Base-by-base conservation (phyloP, 2,797 vertebrate genomes). In the Myioborus miniatus region DNA sequence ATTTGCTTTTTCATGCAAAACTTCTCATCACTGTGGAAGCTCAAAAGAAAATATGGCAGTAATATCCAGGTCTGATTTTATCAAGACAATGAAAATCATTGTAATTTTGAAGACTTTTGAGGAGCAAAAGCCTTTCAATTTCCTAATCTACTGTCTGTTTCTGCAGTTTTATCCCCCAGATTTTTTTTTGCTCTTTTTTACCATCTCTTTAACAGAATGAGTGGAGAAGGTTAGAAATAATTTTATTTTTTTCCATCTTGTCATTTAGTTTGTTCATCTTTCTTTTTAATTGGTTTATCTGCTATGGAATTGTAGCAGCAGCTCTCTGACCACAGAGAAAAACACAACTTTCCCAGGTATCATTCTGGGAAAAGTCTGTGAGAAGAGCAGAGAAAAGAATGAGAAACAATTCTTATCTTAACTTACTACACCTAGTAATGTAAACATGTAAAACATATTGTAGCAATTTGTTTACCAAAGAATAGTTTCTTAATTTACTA, bases 1-100 rank as follows among this genome's bases (percentile, higher is more conserved):
- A 81, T 93, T 95, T 95, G 86, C 90, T 91, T 96, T 94, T 95
- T 93, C 22, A 95, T 96, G 87, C 77, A 96, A 97, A 96, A 95
- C 75, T 95, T 94, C 95, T 83, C 90, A 96, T 84, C 84, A 62
- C 74, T 96, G 69, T 83, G 82, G 91, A 88, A 87, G 91, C 87
- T 92, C 89, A 95, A 95, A 96, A 97, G 74, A 93, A 96, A 94
- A 94, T 83, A 93, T 9, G 23, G 65, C 79, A 91, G 80, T 87
- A 81, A 76, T 75, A 91, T 87, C 50, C 87, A 94, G 88, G 79
- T 68, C 59, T 96, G 83, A 90, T 96, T 96, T 97, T 92, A 91
- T 93, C 64, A 75, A 79, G 79, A 56, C 70, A 91, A 84, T 87
- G 62, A 82, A 94, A 96, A 88, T 88, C 32, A 39, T 53, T 11